Evolutionary conservation across 1,140 invertebrate genomes (phyloP).

Genomic region (Copidosoma floridanum): DNA sequence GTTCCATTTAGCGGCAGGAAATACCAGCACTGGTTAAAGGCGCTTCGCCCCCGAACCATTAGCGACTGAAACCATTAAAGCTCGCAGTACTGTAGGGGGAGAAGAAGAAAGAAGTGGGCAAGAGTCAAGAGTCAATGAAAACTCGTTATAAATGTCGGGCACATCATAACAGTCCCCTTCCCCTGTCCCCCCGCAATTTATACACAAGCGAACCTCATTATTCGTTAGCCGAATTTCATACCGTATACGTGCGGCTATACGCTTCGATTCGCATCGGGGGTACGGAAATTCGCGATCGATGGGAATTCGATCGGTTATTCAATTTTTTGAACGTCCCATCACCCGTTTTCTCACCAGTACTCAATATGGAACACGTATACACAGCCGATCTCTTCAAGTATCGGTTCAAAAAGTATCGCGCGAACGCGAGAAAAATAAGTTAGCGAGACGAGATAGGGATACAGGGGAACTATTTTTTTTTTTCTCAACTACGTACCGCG

Average conservation of each 20-base stretch:
- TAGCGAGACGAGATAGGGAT: not conserved
- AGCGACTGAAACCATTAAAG: too few species aligned
- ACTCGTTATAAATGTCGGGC: constrained; percentile 10
- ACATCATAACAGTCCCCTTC: not conserved
- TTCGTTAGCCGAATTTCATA: not conserved
- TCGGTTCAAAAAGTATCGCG: too few species aligned
- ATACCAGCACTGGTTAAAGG: not conserved
- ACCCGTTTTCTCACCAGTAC: not conserved
- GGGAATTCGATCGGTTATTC: constrained; percentile 12
- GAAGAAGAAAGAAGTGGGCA: too few species aligned
- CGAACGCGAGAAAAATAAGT: too few species aligned
- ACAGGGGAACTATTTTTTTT: constrained; percentile 1
- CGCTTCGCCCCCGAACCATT: too few species aligned
- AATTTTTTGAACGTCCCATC: not conserved
- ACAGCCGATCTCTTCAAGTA: too few species aligned
- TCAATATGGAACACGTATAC: not conserved
- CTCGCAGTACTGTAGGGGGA: too few species aligned
- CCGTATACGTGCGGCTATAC: not conserved
- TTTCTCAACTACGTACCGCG: constrained; percentile 19
- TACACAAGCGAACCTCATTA: constrained; percentile 7
- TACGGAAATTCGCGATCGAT: not conserved
- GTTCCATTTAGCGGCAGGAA: not conserved
- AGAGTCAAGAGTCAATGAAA: constrained; percentile 10
- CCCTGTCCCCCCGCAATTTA: not conserved
- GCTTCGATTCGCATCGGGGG: constrained; percentile 1